Conservation (phyloP, 1,140 invertebrate genomes). For the Notospermus geniculatus region DNA sequence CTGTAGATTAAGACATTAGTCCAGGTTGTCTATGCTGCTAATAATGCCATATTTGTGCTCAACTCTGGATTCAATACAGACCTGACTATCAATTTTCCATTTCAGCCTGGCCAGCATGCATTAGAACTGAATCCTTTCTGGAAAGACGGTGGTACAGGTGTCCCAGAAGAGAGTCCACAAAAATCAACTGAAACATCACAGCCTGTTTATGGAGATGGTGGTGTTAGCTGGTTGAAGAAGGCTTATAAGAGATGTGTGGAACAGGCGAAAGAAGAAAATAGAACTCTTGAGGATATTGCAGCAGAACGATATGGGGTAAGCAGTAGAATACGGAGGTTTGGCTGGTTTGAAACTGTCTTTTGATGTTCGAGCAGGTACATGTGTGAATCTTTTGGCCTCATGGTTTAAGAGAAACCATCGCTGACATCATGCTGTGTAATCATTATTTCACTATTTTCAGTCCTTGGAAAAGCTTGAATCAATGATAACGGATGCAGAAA, state of each 20-base stretch:
- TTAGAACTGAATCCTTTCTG: conserved; percentile 90
- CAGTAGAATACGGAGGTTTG: conserved; percentile 17
- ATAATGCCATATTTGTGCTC: too few relatives aligned
- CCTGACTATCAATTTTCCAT: too few relatives aligned
- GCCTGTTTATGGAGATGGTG: conserved; percentile 32
- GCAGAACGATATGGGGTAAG: conserved; percentile 66
- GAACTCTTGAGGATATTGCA: conserved; percentile 63
- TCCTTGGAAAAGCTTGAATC: conserved; percentile 59
- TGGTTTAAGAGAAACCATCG: too few relatives aligned
- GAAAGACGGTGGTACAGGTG: conserved; percentile 81
- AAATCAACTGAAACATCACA: conserved; percentile 8
- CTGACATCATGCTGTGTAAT: too few relatives aligned
- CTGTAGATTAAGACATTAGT: background rate
- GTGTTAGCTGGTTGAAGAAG: conserved; percentile 62
- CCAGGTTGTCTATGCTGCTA: too few relatives aligned
- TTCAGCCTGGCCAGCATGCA: conserved; percentile 67
- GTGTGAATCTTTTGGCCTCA: too few relatives aligned
- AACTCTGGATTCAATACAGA: too few relatives aligned
- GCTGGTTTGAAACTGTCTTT: too few relatives aligned
- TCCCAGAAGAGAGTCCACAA: conserved; percentile 61
- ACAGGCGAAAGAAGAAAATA: conserved; percentile 61
- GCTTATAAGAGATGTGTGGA: conserved; percentile 62
- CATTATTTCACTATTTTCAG: conserved; percentile 47
- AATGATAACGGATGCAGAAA: conserved; percentile 56
- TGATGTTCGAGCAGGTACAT: too few relatives aligned